phyloP scores from a whole-genome alignment of 2,888 invertebrate genomes.

The Muschampia staudingeri region DNA sequence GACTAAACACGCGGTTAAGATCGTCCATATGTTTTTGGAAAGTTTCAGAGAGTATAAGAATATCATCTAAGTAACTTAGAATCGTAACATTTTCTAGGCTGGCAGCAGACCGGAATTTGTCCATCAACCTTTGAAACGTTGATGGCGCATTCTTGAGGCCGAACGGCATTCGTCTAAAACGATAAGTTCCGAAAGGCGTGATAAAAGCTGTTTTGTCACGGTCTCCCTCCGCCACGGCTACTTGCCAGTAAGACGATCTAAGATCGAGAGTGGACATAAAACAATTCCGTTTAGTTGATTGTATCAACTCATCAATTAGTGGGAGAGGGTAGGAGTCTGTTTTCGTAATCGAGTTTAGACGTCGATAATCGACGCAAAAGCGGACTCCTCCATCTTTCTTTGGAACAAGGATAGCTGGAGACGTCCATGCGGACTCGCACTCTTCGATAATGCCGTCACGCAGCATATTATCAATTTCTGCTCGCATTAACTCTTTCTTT shows the following conservation, averaged over 20 bases:
- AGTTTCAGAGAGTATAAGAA: conserved; percentile 67
- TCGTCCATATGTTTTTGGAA: conserved; percentile 68
- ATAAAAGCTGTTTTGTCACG: conserved; percentile 71
- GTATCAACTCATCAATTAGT: conserved; percentile 15
- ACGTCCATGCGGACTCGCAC: conserved; percentile 75
- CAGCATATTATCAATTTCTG: conserved; percentile 60
- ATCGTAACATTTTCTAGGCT: conserved; percentile 61
- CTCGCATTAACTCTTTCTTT: conserved; percentile 43
- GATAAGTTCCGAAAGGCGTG: conserved; percentile 71
- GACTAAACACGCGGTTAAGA: conserved; percentile 66
- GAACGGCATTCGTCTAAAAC: conserved; percentile 73
- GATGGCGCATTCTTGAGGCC: conserved; percentile 72
- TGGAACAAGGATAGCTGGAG: conserved; percentile 73
- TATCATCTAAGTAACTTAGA: conserved; percentile 72
- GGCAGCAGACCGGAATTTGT: conserved; percentile 60
- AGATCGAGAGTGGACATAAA: conserved; percentile 69
- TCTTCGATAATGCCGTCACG: conserved; percentile 70
- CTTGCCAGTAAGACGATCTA: conserved; percentile 75
- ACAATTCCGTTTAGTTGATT: neutral
- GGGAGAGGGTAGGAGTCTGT: conserved; percentile 20
- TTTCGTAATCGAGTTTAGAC: conserved; percentile 16
- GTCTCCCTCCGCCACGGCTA: conserved; percentile 62
- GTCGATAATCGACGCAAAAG: conserved; percentile 24
- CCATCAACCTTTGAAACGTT: conserved; percentile 71
- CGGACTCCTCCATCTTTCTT: conserved; percentile 69